Evolutionary conservation across 2,797 vertebrate genomes (phyloP).

Genomic region (Dallia pectoralis): DNA sequence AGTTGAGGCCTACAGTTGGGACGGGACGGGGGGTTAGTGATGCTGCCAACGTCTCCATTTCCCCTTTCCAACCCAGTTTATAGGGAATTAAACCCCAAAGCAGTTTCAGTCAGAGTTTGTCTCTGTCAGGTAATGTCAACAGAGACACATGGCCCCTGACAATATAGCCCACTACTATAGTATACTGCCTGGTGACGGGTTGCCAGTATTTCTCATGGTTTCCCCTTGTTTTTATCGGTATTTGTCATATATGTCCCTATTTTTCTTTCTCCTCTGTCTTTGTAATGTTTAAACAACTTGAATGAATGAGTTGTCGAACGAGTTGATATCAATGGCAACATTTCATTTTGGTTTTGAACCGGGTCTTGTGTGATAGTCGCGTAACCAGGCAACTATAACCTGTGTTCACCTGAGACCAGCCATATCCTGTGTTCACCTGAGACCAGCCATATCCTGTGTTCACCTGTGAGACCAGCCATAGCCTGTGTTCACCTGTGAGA

Average conservation of each 20-base stretch:
- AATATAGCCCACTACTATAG: too few species aligned
- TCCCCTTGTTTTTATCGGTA: neutral
- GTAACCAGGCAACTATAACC: neutral
- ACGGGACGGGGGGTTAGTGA: neutral
- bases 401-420: too few species aligned
- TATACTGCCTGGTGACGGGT: too few species aligned
- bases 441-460: too few species aligned
- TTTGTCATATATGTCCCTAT: neutral
- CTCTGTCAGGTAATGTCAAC: neutral
- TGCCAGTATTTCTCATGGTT: neutral
- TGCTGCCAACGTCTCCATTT: neutral
- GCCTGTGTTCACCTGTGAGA: too few species aligned
- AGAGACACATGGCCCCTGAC: neutral
- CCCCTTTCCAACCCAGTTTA: neutral
- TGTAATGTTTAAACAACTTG: neutral
- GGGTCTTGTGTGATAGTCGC: neutral
- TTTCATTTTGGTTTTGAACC: neutral
- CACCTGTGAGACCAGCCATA: too few species aligned
- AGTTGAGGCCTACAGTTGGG: neutral
- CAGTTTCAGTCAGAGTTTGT: neutral
- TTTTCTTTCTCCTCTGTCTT: neutral
- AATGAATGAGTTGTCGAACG: too few species aligned
- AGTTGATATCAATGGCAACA: too few species aligned
- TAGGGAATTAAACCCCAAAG: slow-evolving; percentile 6
- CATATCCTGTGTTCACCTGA: too few species aligned